Conservation (phyloP, 2,888 invertebrate species). For the Stenodera caucasica region DNA sequence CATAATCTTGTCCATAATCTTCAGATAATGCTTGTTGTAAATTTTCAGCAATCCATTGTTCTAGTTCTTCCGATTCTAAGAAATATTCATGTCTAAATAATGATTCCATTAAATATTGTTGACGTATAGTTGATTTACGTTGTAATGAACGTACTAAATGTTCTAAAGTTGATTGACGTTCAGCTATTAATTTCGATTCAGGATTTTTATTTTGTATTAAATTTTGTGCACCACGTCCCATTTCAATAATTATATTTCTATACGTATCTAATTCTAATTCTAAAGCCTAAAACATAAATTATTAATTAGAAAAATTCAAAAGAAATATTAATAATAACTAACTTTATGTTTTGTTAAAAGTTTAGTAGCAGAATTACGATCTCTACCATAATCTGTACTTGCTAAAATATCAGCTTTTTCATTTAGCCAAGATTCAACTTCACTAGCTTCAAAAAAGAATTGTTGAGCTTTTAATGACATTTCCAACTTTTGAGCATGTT, state of each 20-base stretch:
- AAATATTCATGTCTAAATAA: constrained; percentile 88
- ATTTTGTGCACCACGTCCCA: constrained; percentile 82
- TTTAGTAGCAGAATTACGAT: constrained; percentile 89
- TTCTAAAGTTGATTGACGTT: constrained; percentile 73
- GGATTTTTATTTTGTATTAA: constrained; percentile 83
- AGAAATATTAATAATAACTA: constrained; percentile 20
- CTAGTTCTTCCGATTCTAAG: constrained; percentile 85
- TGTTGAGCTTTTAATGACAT: constrained; percentile 88
- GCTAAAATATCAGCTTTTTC: constrained; percentile 82
- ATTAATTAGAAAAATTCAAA: not conserved
- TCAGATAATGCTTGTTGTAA: constrained; percentile 86
- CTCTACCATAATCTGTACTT: constrained; percentile 85
- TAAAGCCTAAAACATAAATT: constrained; percentile 64
- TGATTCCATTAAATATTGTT: constrained; percentile 87
- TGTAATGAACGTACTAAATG: constrained; percentile 81
- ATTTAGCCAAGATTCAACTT: constrained; percentile 90
- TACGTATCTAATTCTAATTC: constrained; percentile 91
- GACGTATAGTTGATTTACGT: constrained; percentile 75
- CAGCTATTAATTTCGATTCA: constrained; percentile 77
- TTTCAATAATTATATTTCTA: constrained; percentile 87
- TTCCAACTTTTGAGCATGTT: constrained; percentile 77
- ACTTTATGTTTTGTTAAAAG: constrained; percentile 94
- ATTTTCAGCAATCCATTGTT: constrained; percentile 91
- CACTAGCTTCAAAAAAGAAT: constrained; percentile 87
- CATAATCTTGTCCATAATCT: constrained; percentile 94